Base-by-base conservation (phyloP, 2,797 vertebrate genomes). In the Alfaro cultratus region DNA sequence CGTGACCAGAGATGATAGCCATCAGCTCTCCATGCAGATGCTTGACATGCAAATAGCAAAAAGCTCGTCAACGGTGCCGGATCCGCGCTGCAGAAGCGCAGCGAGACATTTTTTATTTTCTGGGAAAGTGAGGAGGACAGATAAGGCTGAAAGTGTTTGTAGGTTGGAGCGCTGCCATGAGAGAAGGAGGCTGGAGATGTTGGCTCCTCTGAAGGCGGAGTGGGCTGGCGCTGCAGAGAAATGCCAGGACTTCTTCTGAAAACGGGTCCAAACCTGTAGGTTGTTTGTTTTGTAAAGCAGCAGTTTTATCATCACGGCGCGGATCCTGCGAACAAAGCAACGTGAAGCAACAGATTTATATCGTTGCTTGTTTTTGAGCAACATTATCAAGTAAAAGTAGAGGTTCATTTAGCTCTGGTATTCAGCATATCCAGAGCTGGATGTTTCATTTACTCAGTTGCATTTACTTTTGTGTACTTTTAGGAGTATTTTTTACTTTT, bases 171-270 rank as follows among this genome's bases (percentile, higher is more conserved):
- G 18, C 82, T 91, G 94, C 94, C 93, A 93, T 60, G 29, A 83
- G 83, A 90, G 91, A 91, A 89, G 92, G 92, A 85, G 92, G 92
- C 88, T 91, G 91, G 81, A 93, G 91, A 92, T 92, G 90, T 87
- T 90, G 87, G 86, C 86, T 88, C 45, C 64, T 81, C 73, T 23
- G 93, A 90, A 87, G 93, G 93, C 45, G 93, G 93, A 88, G 93
- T 93, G 92, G 92, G 93, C 85, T 0, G 89, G 26, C 77, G 79
- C 87, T 86, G 90, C 80, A 0, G 71, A 41, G 86, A 60, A 83
- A 57, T 86, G 91, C 92, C 88, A 89, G 75, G 79, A 89, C 81
- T 80, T 89, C 79, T 88, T 81, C 82, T 81, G 74, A 89, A 92
- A 92, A 87, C 86, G 81, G 71, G 87, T 88, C 76, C 49, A 85